These are phyloP conservation scores for Micrasema longulum DNA, from an alignment of 1,140 invertebrate genomes.

Conservation along the genomic window DNA sequence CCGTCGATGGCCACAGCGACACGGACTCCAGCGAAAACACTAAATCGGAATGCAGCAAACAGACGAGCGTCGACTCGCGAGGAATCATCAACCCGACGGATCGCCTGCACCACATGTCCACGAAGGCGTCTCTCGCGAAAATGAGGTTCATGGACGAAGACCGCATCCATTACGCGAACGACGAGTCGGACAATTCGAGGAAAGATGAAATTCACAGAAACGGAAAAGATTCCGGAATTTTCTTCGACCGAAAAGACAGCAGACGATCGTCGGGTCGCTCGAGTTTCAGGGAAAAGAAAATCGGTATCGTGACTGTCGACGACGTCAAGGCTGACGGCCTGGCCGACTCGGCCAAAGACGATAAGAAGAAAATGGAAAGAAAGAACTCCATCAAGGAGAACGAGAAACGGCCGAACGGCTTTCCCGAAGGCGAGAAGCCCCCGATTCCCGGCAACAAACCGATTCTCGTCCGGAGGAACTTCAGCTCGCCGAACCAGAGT, in stretches of 20 bases:
- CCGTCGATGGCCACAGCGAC: slow-evolving; percentile 69
- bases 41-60: slow-evolving; percentile 54
- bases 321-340: slow-evolving; percentile 62
- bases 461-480: slow-evolving; percentile 57
- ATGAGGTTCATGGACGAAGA: slow-evolving; percentile 68
- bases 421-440: slow-evolving; percentile 24
- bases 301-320: slow-evolving; percentile 62
- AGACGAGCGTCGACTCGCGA: slow-evolving; percentile 45
- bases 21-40: slow-evolving; percentile 66
- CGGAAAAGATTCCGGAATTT: slow-evolving; percentile 54
- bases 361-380: slow-evolving; percentile 55
- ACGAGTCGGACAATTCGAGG: slow-evolving; percentile 30
- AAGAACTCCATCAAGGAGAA: slow-evolving; percentile 28
- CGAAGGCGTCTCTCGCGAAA: slow-evolving; percentile 69
- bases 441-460: slow-evolving; percentile 54
- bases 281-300: slow-evolving; percentile 65
- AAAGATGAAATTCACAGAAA: slow-evolving; percentile 20
- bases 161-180: slow-evolving; percentile 15
- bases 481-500: slow-evolving; percentile 52
- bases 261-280: slow-evolving; percentile 63
- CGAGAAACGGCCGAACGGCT: slow-evolving; percentile 25
- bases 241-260: slow-evolving; percentile 61
- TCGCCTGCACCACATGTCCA: slow-evolving; percentile 64
- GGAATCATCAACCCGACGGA: slow-evolving; percentile 58
- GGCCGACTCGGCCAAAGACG: slow-evolving; percentile 52